Percentiles rank a stretch among this genome's conserved stretches.
Conservation (phyloP, 2,888 invertebrate genomes). For the Cataglyphis altisquamis region DNA sequence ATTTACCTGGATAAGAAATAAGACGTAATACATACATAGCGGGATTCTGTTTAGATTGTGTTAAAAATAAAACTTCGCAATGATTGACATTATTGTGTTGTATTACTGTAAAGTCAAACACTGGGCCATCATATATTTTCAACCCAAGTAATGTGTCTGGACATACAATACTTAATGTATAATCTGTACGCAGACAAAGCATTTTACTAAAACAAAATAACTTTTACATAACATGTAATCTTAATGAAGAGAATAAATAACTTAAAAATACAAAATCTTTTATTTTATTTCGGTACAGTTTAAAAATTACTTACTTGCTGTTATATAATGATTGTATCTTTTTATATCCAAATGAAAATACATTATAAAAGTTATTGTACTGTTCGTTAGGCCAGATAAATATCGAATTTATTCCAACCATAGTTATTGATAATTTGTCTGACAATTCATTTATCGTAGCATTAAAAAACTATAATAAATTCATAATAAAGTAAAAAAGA, state of each 20-base stretch:
- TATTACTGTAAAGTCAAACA: slow-evolving; percentile 78
- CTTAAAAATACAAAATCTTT: neutral
- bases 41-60: slow-evolving; percentile 52
- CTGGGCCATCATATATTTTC: slow-evolving; percentile 74
- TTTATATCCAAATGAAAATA: slow-evolving; percentile 69
- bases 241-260: neutral
- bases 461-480: slow-evolving; percentile 68
- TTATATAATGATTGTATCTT: slow-evolving; percentile 77
- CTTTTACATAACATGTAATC: slow-evolving; percentile 1
- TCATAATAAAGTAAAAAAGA: neutral
- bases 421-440: slow-evolving; percentile 68
- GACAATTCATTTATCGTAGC: slow-evolving; percentile 53
- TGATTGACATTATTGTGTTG: slow-evolving; percentile 72
- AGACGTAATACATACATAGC: slow-evolving; percentile 69
- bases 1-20: slow-evolving; percentile 80
- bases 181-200: slow-evolving; percentile 78
- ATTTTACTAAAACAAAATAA: slow-evolving; percentile 71
- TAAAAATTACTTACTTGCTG: slow-evolving; percentile 68
- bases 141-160: slow-evolving; percentile 76
- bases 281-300: slow-evolving; percentile 10
- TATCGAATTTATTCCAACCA: slow-evolving; percentile 70
- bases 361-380: slow-evolving; percentile 52
- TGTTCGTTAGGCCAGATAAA: slow-evolving; percentile 75
- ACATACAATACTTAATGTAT: slow-evolving; percentile 77
- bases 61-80: slow-evolving; percentile 77